Base-by-base conservation (phyloP, 2,113 vertebrate genomes). In the Protomyctophum bolini region DNA sequence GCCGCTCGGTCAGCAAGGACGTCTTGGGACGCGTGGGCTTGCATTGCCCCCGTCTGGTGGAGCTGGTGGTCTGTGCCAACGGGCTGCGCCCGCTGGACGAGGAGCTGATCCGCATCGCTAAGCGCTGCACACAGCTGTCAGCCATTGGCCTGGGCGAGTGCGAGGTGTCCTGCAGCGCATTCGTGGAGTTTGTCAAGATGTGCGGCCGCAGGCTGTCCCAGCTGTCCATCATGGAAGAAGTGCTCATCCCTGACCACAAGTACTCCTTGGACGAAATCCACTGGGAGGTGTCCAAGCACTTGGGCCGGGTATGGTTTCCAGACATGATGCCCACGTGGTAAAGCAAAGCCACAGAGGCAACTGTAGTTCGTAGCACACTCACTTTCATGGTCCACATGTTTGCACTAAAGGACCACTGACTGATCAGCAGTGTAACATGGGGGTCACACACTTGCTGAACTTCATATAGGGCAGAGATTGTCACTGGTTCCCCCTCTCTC, bases 281-380 rank as follows among this genome's bases (percentile, higher is more conserved):
- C 0, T 98, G 97, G 97, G 97, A 99, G 85, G 97, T 99, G 54
- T 99, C 97, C 1, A 98, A 98, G 88, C 96, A 98, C 86, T 93
- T 99, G 12, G 97, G 97, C 70, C 94, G 97, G 41, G 97, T 98
- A 67, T 99, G 97, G 97, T 99, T 98, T 89, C 97, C 97, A 0
- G 97, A 99, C 77, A 97, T 98, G 97, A 99, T 99, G 97, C 97
- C 97, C 7, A 98, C 96, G 0, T 99, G 97, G 97, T 99, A 89
- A 82, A 89, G 79, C 12, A n/a, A 45, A 57, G 46, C 58, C 56
- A 15, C 21, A 41, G 57, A 63, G 28, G 55, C 21, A 12, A 6
- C 9, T 8, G 41, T 48, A 68, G 66, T 45, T 58, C 12, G n/a
- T n/a, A 57, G 52, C 11, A 8, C 0, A 6, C 6, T 67, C 9